Evolutionary conservation across 2,888 invertebrate species (phyloP).

Genomic region (Encarsia formosa): DNA sequence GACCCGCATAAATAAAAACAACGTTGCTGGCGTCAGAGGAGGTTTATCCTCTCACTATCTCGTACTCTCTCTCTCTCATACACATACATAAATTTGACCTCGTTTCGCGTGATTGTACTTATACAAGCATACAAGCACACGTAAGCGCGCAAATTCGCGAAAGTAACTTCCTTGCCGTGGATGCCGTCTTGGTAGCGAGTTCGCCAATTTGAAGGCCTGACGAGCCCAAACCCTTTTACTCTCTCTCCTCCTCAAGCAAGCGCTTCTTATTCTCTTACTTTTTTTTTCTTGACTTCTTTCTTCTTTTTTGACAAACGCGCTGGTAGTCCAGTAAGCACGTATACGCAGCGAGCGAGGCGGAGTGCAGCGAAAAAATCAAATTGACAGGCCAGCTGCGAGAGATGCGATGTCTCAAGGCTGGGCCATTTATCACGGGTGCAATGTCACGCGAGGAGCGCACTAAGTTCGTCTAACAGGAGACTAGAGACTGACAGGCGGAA

Average conservation of each 20-base stretch:
- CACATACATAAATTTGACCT: too few relatives aligned
- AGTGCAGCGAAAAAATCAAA: background rate
- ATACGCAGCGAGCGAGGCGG: background rate
- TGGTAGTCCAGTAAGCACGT: background rate
- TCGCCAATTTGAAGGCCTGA: conserved; percentile 48
- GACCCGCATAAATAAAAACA: too few relatives aligned
- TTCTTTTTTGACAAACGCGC: background rate
- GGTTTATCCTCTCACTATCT: too few relatives aligned
- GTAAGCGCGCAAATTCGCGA: conserved; percentile 34
- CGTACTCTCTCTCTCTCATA: too few relatives aligned
- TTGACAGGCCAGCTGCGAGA: background rate
- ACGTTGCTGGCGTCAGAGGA: too few relatives aligned
- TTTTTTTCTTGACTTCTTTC: background rate
- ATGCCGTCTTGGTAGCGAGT: conserved; percentile 38
- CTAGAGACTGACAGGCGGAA: too few relatives aligned
- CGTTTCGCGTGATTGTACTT: too few relatives aligned
- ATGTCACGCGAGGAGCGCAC: conserved; percentile 38
- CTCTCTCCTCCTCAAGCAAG: conserved; percentile 25
- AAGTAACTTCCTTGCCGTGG: conserved; percentile 34
- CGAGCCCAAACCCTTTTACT: conserved; percentile 34
- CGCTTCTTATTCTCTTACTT: background rate
- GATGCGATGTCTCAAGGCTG: background rate
- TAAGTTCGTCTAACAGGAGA: conserved; percentile 32
- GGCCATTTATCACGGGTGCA: conserved; percentile 13
- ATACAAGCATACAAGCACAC: too few relatives aligned